These are phyloP conservation scores for Apotomis turbidana DNA, from an alignment of 2,888 invertebrate genomes.

Conservation along the genomic window DNA sequence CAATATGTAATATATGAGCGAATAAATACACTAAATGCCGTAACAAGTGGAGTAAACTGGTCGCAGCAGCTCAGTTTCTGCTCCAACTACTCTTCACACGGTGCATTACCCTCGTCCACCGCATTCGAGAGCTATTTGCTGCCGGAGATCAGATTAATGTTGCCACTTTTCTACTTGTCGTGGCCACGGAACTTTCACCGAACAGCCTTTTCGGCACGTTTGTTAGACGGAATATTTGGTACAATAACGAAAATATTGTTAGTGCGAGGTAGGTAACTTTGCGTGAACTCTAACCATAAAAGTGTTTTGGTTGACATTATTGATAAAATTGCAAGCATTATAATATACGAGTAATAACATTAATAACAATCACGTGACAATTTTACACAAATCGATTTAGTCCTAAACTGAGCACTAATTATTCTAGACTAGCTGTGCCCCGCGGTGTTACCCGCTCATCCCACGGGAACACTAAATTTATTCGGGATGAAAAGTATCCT, in stretches of 20 bases:
- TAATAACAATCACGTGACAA: too few relatives aligned
- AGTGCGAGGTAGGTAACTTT: background rate
- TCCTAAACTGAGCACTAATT: too few relatives aligned
- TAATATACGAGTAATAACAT: background rate
- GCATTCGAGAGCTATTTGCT: constrained; percentile 78
- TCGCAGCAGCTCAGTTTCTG: constrained; percentile 70
- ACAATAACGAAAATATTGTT: constrained; percentile 6
- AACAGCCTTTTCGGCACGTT: constrained; percentile 49
- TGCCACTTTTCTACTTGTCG: constrained; percentile 80
- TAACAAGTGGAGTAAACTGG: constrained; percentile 51
- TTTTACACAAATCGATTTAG: too few relatives aligned
- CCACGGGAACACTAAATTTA: too few relatives aligned
- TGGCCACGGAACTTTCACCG: constrained; percentile 64
- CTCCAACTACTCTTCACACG: constrained; percentile 73
- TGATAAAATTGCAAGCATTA: background rate
- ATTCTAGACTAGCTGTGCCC: too few relatives aligned
- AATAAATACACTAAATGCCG: constrained; percentile 14
- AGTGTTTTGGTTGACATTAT: too few relatives aligned
- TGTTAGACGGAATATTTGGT: constrained; percentile 45
- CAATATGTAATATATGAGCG: background rate
- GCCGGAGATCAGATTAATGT: constrained; percentile 80
- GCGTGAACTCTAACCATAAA: too few relatives aligned
- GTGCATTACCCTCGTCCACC: constrained; percentile 79
- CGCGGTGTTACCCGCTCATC: too few relatives aligned
- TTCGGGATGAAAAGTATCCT: too few relatives aligned